Evolutionary conservation across 1,140 invertebrate species (phyloP), one percentile per base, ranked within the genome.

Genomic region (Brachionus asplanchnoidis): DNA sequence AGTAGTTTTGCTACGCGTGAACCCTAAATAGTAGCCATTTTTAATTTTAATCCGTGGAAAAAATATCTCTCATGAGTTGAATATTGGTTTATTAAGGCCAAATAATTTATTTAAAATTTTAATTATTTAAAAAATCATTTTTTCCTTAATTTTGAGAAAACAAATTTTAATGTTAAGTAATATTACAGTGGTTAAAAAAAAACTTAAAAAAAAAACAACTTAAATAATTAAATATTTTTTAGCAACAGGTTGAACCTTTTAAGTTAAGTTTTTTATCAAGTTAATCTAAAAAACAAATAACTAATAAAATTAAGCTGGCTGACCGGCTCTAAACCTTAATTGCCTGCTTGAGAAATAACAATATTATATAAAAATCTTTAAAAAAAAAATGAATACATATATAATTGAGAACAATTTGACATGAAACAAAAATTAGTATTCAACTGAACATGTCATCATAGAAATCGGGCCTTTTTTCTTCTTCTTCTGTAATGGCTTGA

Each of bases 371-470:
- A 60, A 60, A 60, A 60, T 46, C 12, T 5, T 36, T 5, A 75
- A 80, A 80, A 80, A 79, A 82, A 82, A 68, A 82, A 68, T 12
- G 53, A 20, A 23, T 65, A 65, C 56, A 82, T 26, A 65, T 26
- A 20, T 28, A 44, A 9, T 65, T 65, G 11, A 23, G 42, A 82
- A 20, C 36, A 12, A 36, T 44, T 17, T 40, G 9, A 44, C 44
- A 36, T 36, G 32, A 36, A 5, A 36, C 32, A 36, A 36, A 44
- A 26, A 26, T 36, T 80, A 3, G 7, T 8, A n/a, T 65, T 65
- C 40, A 82, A 65, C 79, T 82, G 28, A 82, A 82, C 79, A 82
- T 82, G n/a, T 82, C 79, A 44, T 82, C 79, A 9, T 82, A 82
- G 65, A 82, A 82, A 26, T 82, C 79, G n/a, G 79, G 79, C 53